These are phyloP conservation scores for Ditylenchus dipsaci DNA, from an alignment of 1,140 invertebrate species.

Conservation along the genomic window DNA sequence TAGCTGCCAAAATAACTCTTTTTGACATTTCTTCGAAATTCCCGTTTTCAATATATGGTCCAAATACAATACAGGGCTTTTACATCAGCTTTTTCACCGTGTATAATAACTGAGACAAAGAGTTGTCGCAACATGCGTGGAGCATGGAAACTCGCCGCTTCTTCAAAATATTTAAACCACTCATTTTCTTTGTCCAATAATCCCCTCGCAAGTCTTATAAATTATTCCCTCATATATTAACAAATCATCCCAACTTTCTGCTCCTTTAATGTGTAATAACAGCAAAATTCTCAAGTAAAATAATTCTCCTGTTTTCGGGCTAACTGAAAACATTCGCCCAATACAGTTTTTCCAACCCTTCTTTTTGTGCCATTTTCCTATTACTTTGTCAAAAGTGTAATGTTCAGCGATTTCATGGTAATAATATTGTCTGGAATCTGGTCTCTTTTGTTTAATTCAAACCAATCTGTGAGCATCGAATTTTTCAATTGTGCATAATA, in stretches of 20 bases:
- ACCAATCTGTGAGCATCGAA: too few relatives aligned
- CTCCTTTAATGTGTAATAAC: constrained; percentile 5
- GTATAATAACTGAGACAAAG: constrained; percentile 17
- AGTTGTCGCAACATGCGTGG: constrained; percentile 16
- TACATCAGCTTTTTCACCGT: too few relatives aligned
- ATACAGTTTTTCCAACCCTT: not conserved
- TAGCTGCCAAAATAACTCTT: not conserved
- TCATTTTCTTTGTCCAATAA: constrained; percentile 23
- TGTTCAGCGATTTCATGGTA: constrained; percentile 10
- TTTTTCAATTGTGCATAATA: too few relatives aligned
- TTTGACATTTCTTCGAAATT: not conserved
- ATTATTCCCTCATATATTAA: not conserved
- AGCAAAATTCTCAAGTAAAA: constrained; percentile 11
- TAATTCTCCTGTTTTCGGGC: not conserved
- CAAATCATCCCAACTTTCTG: not conserved
- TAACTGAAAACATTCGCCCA: not conserved
- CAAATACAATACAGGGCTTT: too few relatives aligned
- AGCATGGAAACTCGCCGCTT: constrained; percentile 15
- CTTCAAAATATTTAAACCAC: constrained; percentile 10
- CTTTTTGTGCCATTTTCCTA: not conserved
- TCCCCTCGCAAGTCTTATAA: constrained; percentile 17
- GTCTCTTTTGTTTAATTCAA: too few relatives aligned
- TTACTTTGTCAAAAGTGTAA: constrained; percentile 10
- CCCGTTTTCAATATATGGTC: not conserved
- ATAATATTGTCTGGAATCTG: not conserved